Conservation (phyloP, 2,797 vertebrate species). For the Lutra lutra region DNA sequence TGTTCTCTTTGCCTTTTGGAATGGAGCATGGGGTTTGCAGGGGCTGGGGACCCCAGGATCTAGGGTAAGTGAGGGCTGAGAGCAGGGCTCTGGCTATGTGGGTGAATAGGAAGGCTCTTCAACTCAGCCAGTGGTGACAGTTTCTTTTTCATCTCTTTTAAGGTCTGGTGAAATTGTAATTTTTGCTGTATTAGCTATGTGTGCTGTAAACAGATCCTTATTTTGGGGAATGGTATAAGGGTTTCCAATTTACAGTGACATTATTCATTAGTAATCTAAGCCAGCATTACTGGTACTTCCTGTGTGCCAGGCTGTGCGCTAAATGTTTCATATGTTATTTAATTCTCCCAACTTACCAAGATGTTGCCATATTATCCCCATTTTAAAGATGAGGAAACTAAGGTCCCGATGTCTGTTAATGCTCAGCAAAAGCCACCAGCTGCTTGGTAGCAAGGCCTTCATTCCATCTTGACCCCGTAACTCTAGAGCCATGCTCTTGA, state of each 20-base stretch:
- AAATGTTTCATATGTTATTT: not conserved
- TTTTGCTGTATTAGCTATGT: slow-evolving; percentile 16
- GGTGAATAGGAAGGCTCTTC: not conserved
- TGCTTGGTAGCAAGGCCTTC: not conserved
- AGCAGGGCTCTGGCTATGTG: not conserved
- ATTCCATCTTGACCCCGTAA: not conserved
- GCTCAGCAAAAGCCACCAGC: not conserved
- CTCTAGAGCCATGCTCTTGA: not conserved
- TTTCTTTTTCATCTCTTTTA: not conserved
- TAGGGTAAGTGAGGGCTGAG: not conserved
- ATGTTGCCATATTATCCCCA: not conserved
- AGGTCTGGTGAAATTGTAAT: not conserved
- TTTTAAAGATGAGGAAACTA: not conserved
- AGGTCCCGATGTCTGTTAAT: not conserved
- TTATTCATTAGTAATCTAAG: not conserved
- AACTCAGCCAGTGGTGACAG: not conserved
- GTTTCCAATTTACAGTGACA: not conserved
- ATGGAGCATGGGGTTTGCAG: not conserved
- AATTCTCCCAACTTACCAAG: not conserved
- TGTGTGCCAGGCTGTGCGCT: not conserved
- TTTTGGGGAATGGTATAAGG: not conserved
- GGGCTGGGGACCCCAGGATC: not conserved
- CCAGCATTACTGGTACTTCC: not conserved
- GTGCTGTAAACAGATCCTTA: not conserved
- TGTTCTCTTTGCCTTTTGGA: not conserved